Percentiles rank a stretch among this genome's conserved stretches.
Evolutionary conservation across 2,797 vertebrate genomes (phyloP).

Genomic region (Lutjanus argentimaculatus): DNA sequence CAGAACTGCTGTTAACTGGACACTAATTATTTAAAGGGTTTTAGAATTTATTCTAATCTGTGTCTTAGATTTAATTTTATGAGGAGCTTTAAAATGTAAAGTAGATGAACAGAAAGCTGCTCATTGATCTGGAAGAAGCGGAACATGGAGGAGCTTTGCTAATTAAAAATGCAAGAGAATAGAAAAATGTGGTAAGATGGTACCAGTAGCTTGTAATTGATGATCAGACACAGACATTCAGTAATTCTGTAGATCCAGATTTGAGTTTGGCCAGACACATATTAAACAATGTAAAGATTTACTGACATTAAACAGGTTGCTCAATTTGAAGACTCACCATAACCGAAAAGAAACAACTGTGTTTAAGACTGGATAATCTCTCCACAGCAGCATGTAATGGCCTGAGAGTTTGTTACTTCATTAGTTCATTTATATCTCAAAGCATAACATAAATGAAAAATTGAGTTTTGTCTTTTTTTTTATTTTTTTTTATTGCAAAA

Average conservation of each 20-base stretch:
- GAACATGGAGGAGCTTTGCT: not conserved
- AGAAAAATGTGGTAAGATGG: not conserved
- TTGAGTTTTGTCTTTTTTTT: not conserved
- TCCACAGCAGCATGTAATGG: slow-evolving; percentile 12
- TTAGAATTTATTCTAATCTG: not conserved
- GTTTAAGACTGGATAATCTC: slow-evolving; percentile 13
- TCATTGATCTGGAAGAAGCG: slow-evolving; percentile 20
- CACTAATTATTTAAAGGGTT: not conserved
- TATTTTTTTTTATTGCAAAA: not conserved
- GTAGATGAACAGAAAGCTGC: not conserved
- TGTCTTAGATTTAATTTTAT: not conserved
- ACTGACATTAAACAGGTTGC: slow-evolving; percentile 6
- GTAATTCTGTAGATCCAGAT: not conserved
- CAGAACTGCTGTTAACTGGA: not conserved
- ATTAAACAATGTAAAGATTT: not conserved
- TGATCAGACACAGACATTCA: not conserved
- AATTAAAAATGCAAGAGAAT: slow-evolving; percentile 8
- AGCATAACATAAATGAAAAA: slow-evolving; percentile 28
- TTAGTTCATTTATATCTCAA: slow-evolving; percentile 19
- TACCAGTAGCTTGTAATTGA: not conserved
- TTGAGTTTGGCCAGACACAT: not conserved
- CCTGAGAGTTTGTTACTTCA: slow-evolving; percentile 6
- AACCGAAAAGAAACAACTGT: slow-evolving; percentile 14
- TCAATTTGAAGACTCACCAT: slow-evolving; percentile 2
- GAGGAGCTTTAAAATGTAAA: not conserved